Conservation (phyloP, 2,888 invertebrate species). For the Epistrophe grossulariae region DNA sequence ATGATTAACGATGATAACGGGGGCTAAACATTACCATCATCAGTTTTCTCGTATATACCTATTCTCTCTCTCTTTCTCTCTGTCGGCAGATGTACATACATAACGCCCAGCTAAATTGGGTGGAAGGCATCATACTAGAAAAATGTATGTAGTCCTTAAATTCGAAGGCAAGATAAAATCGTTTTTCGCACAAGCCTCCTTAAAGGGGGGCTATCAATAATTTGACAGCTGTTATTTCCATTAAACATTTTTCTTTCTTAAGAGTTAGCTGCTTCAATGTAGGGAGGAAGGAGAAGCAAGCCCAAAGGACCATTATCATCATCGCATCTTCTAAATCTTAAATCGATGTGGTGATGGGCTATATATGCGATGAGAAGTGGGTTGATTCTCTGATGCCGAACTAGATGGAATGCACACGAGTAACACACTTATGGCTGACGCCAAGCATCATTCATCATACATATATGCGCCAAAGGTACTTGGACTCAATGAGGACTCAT, state of each 20-base stretch:
- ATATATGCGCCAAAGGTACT: constrained; percentile 64
- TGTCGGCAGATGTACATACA: constrained; percentile 13
- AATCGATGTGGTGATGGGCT: constrained; percentile 44
- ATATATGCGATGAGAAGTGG: neutral
- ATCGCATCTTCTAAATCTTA: constrained; percentile 59
- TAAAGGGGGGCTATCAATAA: constrained; percentile 74
- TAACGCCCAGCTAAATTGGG: constrained; percentile 13
- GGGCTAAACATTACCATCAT: constrained; percentile 72
- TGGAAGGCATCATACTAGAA: constrained; percentile 18
- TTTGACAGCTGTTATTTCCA: constrained; percentile 77
- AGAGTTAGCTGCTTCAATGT: constrained; percentile 13
- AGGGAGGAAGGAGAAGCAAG: constrained; percentile 18
- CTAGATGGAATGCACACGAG: constrained; percentile 33
- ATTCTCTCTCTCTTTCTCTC: neutral
- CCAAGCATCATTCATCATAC: constrained; percentile 73
- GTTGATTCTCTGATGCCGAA: neutral
- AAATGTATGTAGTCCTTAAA: constrained; percentile 30
- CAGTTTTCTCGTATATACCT: constrained; percentile 13
- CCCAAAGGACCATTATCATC: constrained; percentile 41
- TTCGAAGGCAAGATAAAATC: constrained; percentile 32
- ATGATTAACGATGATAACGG: constrained; percentile 76
- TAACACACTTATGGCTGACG: constrained; percentile 70
- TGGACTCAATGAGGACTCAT: constrained; percentile 63
- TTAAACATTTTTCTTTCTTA: constrained; percentile 74
- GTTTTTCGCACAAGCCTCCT: constrained; percentile 45